Evolutionary conservation across 2,888 invertebrate species (phyloP), one percentile per base, ranked within the genome.

Genomic region (Zygogramma bicolorata): DNA sequence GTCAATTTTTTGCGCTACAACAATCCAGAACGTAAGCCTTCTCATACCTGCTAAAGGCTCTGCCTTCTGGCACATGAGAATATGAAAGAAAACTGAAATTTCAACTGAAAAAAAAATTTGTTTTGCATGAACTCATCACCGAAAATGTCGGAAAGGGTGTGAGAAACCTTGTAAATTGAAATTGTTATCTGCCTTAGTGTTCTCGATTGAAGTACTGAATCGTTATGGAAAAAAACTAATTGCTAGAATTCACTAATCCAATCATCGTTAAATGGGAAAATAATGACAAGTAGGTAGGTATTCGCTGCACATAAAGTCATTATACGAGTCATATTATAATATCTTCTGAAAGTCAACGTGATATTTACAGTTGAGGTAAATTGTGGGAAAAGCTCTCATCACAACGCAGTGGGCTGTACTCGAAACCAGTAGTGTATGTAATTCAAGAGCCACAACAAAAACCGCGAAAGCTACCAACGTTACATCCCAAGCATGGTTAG

Each of bases 281-380:
- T 53, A 53, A 53, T 53, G 25, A 53, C 53, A 53, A 8, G 0
- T 10, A 53, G 25, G 25, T 25, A 53, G 10, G 0, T 10, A 53
- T 15, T 53, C 53, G 10, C 15, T 46, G 3, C 18, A 6, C 46
- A 46, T n/a, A 46, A n/a, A 46, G 46, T 18, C 15, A 25, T 22
- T 22, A 22, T 25, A 22, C 53, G 53, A 53, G n/a, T 3, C 25
- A 27, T 53, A 5, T 3, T 25, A n/a, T 53, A 53, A 2, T 7
- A 53, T 53, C 13, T 27, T 25, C 27, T 25, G 0, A 13, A 53
- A 13, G 25, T n/a, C 53, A 53, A 27, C 25, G 53, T 53, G 5
- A 53, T n/a, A 53, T 25, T 53, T 53, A 53, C 53, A n/a, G 27
- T 13, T 25, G 53, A 53, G 53, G 53, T 53, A 18, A 53, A 53